These are phyloP conservation scores for Polylopha cassiicola DNA, from an alignment of 2,888 invertebrate species.

Conservation along the genomic window DNA sequence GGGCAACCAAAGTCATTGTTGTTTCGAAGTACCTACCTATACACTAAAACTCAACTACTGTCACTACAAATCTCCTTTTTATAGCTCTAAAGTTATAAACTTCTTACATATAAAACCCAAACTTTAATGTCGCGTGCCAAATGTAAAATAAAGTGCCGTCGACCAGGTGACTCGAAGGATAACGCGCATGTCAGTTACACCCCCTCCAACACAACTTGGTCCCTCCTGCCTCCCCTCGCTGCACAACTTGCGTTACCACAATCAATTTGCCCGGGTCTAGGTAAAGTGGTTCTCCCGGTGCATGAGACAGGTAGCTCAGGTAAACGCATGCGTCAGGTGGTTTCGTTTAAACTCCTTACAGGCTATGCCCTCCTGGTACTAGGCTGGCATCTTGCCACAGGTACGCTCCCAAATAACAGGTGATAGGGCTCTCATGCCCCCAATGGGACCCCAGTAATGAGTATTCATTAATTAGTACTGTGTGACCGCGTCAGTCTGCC, in stretches of 20 bases:
- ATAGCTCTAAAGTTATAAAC: too few species aligned
- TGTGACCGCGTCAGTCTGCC: background rate
- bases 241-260: conserved; percentile 26
- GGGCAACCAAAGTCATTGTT: too few species aligned
- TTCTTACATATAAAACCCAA: too few species aligned
- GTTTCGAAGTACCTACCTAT: too few species aligned
- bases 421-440: conserved; percentile 50
- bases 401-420: conserved; percentile 67
- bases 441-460: conserved; percentile 45
- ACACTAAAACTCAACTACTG: too few species aligned
- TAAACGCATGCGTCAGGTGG: conserved; percentile 74
- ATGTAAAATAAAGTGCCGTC: conserved; percentile 34
- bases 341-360: conserved; percentile 36
- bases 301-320: conserved; percentile 57
- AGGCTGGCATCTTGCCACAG: conserved; percentile 78
- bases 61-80: too few species aligned
- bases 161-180: conserved; percentile 17
- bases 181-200: conserved; percentile 22
- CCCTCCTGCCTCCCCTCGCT: conserved; percentile 24
- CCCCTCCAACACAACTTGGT: conserved; percentile 21
- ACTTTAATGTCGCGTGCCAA: conserved; percentile 16
- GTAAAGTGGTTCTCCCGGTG: conserved; percentile 36
- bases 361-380: conserved; percentile 59
- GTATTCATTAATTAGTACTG: conserved; percentile 34
- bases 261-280: conserved; percentile 29